Percentiles rank a stretch among this genome's conserved stretches.
phyloP scores from a whole-genome alignment of 2,797 vertebrate genomes.

The Hyperoplus immaculatus region DNA sequence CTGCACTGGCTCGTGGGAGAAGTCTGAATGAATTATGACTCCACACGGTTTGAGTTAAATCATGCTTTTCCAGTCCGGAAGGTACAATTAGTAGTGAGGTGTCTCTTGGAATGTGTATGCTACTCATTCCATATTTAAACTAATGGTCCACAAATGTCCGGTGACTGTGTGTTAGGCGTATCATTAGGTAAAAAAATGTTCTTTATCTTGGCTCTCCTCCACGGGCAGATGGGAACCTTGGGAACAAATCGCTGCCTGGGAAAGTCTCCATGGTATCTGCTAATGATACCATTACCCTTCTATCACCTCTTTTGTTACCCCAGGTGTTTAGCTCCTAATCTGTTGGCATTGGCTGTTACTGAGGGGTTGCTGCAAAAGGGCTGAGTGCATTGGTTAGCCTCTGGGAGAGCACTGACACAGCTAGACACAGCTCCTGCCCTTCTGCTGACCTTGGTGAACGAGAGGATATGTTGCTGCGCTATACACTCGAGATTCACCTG shows the following conservation, averaged over 20 bases:
- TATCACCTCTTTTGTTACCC: constrained; percentile 56
- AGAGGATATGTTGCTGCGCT: constrained; percentile 35
- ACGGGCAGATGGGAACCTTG: constrained; percentile 53
- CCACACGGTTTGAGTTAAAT: constrained; percentile 66
- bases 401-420: constrained; percentile 57
- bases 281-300: constrained; percentile 70
- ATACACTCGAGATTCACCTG: constrained; percentile 28
- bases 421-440: constrained; percentile 47
- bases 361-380: constrained; percentile 41
- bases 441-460: constrained; percentile 65
- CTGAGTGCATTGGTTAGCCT: constrained; percentile 48
- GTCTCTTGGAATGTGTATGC: constrained; percentile 34
- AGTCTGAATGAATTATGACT: constrained; percentile 80
- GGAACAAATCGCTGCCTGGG: constrained; percentile 46
- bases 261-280: constrained; percentile 59
- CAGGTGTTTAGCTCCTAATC: constrained; percentile 67
- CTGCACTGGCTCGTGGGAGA: constrained; percentile 64
- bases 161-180: constrained; percentile 42
- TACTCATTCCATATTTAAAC: constrained; percentile 54
- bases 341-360: constrained; percentile 54
- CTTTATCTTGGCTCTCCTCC: constrained; percentile 58
- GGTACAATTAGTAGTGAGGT: constrained; percentile 39
- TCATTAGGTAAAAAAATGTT: constrained; percentile 59
- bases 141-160: constrained; percentile 63
- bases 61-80: constrained; percentile 60